Evolutionary conservation across 1,140 invertebrate species (phyloP).

Genomic region (Bombus terrestris): DNA sequence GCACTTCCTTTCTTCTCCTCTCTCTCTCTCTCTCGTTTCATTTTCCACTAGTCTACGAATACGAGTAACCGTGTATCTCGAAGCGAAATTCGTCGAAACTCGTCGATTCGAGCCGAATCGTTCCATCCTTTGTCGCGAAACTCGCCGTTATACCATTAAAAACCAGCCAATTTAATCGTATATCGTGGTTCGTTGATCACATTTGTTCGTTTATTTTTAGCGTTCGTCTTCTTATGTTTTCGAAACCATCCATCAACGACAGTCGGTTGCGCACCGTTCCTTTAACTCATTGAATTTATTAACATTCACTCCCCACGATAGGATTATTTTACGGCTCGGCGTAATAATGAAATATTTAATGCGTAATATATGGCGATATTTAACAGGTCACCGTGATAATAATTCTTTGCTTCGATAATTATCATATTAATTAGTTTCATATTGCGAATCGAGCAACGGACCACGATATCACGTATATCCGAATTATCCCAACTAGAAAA

Average conservation of each 20-base stretch:
- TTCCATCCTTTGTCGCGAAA: neutral
- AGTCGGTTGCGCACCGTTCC: neutral
- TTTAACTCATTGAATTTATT: neutral
- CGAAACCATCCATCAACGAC: neutral
- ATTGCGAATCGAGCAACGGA: neutral
- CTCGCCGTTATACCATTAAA: neutral
- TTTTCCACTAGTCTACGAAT: neutral
- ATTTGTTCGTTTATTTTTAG: neutral
- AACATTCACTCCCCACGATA: neutral
- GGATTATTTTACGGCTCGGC: neutral
- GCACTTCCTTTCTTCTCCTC: neutral
- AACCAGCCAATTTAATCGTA: neutral
- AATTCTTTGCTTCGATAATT: neutral
- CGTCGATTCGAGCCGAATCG: neutral
- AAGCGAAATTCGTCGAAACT: neutral
- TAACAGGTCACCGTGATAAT: neutral
- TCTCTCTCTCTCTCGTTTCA: neutral
- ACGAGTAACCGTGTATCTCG: neutral
- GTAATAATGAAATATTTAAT: neutral
- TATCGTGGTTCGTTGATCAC: neutral
- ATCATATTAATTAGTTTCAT: neutral
- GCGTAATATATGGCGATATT: neutral
- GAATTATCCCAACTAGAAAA: neutral
- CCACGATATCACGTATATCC: neutral
- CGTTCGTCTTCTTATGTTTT: rapidly evolving